These are phyloP conservation scores for Colaptes auratus DNA, from an alignment of 2,113 vertebrate genomes.

Conservation along the genomic window DNA sequence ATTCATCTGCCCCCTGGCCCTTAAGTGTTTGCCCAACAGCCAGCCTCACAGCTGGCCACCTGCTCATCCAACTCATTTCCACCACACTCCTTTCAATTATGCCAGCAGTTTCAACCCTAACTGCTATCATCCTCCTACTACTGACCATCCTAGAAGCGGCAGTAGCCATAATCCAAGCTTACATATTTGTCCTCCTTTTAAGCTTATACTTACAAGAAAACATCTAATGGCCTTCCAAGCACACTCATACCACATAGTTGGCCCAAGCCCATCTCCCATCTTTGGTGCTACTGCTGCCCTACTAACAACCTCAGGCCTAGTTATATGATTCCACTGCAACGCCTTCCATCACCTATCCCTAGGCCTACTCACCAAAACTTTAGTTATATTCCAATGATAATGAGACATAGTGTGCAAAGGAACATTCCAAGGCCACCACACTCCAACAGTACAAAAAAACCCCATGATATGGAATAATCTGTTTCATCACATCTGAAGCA, in stretches of 20 bases:
- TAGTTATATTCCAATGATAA: constrained; percentile 5
- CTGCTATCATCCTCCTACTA: not conserved
- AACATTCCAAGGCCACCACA: not conserved
- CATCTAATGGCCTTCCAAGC: not conserved
- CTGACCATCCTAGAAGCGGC: not conserved
- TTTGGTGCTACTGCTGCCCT: not conserved
- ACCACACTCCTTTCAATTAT: not conserved
- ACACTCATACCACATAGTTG: not conserved
- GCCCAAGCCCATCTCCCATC: not conserved
- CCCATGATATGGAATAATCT: not conserved
- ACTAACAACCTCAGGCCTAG: not conserved
- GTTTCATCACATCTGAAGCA: rapidly evolving
- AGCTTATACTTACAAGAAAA: not conserved
- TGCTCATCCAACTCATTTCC: not conserved
- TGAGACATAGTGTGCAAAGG: not conserved
- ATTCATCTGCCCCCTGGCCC: not conserved
- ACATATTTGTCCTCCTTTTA: not conserved
- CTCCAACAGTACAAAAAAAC: rapidly evolving
- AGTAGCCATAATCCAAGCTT: not conserved
- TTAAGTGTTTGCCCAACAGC: not conserved
- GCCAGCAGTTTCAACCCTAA: not conserved
- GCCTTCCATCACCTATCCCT: not conserved
- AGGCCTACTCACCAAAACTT: not conserved
- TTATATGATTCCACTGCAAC: not conserved
- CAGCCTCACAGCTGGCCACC: not conserved